Base-by-base conservation (phyloP, 2,113 vertebrate genomes). In the Erythrocercus mccallii region DNA sequence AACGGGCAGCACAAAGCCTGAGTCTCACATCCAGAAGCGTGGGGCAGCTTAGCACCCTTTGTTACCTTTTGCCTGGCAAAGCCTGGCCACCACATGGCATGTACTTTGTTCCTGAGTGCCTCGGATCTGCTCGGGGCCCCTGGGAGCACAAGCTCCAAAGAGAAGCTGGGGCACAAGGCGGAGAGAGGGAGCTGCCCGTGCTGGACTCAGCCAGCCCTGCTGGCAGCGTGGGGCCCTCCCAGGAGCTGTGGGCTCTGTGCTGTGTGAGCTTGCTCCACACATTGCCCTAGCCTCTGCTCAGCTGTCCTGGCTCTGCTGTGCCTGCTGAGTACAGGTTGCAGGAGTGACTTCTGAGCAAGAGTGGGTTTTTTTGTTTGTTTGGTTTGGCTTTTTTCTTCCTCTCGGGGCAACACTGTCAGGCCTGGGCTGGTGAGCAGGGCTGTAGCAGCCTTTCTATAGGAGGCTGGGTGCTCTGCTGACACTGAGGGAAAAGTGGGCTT, bases 301-400 rank as follows among this genome's bases (percentile, higher is more conserved):
- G 50, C 90, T 35, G 9, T 19, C 50, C 76, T 5, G 70, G 31
- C 19, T 51, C 76, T 35, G 80, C 82, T 33, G 54, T 40, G 94
- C 64, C 82, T 74, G 24, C 48, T 37, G 64, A 13, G 69, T 23
- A 28, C 80, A 76, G 70, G 61, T 9, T 91, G 65, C 65, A 92
- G 82, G 44, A 42, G 51, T 71, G 68, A 50, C 56, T 77, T 58
- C 54, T 51, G 76, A 90, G 82, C 51, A 86, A 76, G 76, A 93
- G 68, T 47, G 35, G 50, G 18, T 0, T 14, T 80, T 80, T 88
- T 81, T 78, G 16, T 60, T 81, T 71, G 78, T 8, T 91, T 87
- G 53, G 13, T 60, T 90, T 94, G 95, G 90, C 86, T 66, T 92
- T 90, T 72, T 86, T 69, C 57, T 82, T 62, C 66, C 79, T 94